phyloP scores from a whole-genome alignment of 2,797 vertebrate species.

The Podargus strigoides region DNA sequence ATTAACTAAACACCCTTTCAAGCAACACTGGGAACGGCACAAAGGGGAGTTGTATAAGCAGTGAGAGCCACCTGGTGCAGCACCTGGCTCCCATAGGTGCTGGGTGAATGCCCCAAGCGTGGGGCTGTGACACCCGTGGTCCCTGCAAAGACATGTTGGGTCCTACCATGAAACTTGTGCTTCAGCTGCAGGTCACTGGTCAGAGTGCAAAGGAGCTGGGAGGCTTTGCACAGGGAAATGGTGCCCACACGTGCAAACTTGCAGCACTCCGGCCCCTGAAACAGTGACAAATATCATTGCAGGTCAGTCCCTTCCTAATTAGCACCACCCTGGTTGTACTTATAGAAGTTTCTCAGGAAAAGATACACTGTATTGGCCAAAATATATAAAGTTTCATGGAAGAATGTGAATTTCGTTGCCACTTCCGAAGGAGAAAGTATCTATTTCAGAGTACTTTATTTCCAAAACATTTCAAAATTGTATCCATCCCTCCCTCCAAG shows the following conservation, averaged over 20 bases:
- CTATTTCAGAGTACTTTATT: neutral
- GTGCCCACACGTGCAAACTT: neutral
- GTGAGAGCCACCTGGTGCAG: neutral
- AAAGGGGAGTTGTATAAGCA: neutral
- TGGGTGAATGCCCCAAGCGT: neutral
- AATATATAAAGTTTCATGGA: neutral
- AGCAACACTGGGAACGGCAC: neutral
- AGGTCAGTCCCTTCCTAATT: neutral
- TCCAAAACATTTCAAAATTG: neutral
- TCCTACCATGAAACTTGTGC: rapidly evolving
- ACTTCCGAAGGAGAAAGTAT: neutral
- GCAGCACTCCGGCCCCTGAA: neutral
- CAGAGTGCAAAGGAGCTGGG: neutral
- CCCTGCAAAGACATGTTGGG: rapidly evolving
- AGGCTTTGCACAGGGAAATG: neutral
- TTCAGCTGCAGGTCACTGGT: neutral
- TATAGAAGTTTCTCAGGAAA: neutral
- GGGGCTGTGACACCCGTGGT: neutral
- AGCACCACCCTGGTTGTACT: neutral
- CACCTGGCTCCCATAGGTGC: rapidly evolving
- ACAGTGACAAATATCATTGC: neutral
- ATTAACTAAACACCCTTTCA: slow-evolving; percentile 53
- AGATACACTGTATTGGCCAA: neutral
- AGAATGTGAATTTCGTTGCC: neutral
- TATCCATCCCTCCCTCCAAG: neutral